Percentiles rank a stretch among this genome's conserved stretches.
Evolutionary conservation across 30 jellyfish, hydroid and myxozoan species (phyloP).

Genomic region (Pseudorhiza aurosa): DNA sequence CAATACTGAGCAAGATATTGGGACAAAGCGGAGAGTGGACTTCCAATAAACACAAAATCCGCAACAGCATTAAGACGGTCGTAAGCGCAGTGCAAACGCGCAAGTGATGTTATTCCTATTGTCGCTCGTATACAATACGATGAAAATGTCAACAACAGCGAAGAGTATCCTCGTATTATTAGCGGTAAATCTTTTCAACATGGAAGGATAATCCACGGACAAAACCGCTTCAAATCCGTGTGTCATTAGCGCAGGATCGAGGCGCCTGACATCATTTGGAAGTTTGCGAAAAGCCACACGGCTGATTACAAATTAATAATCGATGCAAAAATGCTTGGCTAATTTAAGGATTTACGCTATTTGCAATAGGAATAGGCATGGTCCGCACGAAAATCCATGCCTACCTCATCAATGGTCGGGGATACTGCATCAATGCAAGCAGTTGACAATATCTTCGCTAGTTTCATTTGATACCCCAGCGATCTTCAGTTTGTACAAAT

Average conservation of each 20-base stretch:
- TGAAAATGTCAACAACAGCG: slow-evolving; percentile 52
- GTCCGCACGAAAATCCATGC: slow-evolving; percentile 39
- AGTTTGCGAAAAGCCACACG: slow-evolving; percentile 71
- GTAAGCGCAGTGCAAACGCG: slow-evolving; percentile 34
- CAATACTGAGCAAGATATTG: not conserved
- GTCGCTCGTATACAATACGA: slow-evolving; percentile 29
- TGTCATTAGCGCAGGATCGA: slow-evolving; percentile 76
- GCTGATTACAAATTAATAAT: slow-evolving; percentile 15
- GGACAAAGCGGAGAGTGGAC: slow-evolving; percentile 12
- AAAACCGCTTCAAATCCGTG: slow-evolving; percentile 78
- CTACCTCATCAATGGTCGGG: not conserved
- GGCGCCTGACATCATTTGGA: slow-evolving; percentile 74
- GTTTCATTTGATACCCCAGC: no score
- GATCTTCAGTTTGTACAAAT: no score
- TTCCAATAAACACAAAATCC: slow-evolving; percentile 22
- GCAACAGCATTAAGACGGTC: slow-evolving; percentile 17
- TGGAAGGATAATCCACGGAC: slow-evolving; percentile 71
- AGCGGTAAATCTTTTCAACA: slow-evolving; percentile 75
- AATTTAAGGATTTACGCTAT: slow-evolving; percentile 41
- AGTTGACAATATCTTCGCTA: no score
- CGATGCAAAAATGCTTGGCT: slow-evolving; percentile 10
- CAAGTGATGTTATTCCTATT: slow-evolving; percentile 27
- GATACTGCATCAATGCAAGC: no score
- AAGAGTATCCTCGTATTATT: slow-evolving; percentile 54
- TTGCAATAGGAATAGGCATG: slow-evolving; percentile 32